Evolutionary conservation across 1,140 invertebrate species (phyloP), one percentile per base, ranked within the genome.

Genomic region (Eubasilissa regina): DNA sequence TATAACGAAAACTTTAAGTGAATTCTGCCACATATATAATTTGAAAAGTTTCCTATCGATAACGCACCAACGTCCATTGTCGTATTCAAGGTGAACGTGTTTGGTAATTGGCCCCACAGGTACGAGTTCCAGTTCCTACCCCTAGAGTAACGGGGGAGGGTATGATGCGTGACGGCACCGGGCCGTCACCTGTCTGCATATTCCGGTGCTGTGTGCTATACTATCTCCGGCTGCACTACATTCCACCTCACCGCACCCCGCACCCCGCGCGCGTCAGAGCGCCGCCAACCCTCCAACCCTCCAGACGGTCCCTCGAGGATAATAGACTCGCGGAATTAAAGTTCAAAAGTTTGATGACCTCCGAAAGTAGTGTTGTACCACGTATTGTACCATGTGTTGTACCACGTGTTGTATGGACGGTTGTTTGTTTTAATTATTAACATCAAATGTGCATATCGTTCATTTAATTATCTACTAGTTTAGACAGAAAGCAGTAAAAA

Each of bases 101-200:
- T 66, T 66, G 35, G 62, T 44, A 66, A 43, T 44, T 44, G 25
- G 43, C 21, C 21, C 62, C 10, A n/a, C n/a, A 15, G 53, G n/a
- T 15, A 15, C 53, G 35, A 35, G 12, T 9, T 43, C 21, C 62
- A 25, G 21, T 64, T 35, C 21, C 21, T 13, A 44, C 25, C 25
- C 62, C 62, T 43, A 11, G n/a, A n/a, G 25, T n/a, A 44, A n/a
- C 35, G 35, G 62, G 44, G 6, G 66, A 7, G 44, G 9, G n/a
- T 10, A 15, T 45, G 17, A 17, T 4, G 44, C 66, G 43, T 70
- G 44, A 21, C 66, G 66, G 44, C 66, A 70, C 66, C 66, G 44
- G 66, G 66, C 66, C 44, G 64, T 45, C 66, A 70, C 66, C 66
- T 70, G 66, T 70, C 66, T 17, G 47, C 44, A n/a, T 9, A 44